Conservation (phyloP, 1,140 invertebrate genomes). For the Calliphora vicina region DNA sequence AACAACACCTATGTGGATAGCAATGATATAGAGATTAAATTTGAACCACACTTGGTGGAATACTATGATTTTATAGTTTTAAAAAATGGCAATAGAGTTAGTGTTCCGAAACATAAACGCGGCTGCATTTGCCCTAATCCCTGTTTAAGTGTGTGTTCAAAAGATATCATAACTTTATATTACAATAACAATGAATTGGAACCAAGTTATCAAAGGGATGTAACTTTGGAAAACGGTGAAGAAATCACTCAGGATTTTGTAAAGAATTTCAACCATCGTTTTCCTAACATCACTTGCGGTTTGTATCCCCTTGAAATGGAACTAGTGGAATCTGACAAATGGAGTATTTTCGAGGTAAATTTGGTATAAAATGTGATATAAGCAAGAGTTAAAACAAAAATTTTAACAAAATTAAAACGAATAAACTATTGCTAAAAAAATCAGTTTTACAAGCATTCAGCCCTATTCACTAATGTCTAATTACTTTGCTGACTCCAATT, state of each 20-base stretch:
- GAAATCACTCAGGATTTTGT: neutral
- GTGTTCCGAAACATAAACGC: neutral
- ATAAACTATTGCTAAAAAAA: too few species aligned
- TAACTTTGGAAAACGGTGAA: neutral
- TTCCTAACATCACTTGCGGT: neutral
- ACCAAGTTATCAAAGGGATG: neutral
- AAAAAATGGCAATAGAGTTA: neutral
- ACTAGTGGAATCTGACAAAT: neutral
- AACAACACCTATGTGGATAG: neutral
- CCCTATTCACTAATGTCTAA: too few species aligned
- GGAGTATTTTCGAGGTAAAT: neutral
- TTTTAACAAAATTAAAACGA: neutral
- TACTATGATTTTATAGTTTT: neutral
- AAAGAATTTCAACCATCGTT: neutral
- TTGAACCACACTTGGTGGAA: neutral
- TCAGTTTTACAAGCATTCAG: too few species aligned
- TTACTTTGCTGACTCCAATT: too few species aligned
- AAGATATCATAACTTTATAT: neutral
- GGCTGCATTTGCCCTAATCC: neutral
- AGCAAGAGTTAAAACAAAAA: neutral
- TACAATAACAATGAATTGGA: neutral
- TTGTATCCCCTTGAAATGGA: neutral
- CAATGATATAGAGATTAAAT: neutral
- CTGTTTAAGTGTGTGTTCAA: neutral
- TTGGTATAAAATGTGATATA: too few species aligned